Percentiles rank a stretch among this genome's conserved stretches.
These are phyloP conservation scores for Xestia ashworthii DNA, from an alignment of 2,888 invertebrate genomes.

Conservation along the genomic window DNA sequence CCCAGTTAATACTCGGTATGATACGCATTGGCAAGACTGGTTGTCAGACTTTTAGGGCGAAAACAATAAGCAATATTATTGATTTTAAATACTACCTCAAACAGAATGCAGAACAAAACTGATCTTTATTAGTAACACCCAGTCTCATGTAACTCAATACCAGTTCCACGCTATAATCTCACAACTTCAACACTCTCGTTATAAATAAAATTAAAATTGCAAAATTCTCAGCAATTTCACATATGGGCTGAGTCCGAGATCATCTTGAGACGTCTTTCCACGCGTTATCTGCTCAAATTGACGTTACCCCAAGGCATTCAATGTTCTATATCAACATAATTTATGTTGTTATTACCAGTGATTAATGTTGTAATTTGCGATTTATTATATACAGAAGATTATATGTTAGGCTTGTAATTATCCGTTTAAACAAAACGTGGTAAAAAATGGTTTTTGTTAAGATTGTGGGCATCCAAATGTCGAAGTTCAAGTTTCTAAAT, in stretches of 20 bases:
- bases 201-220: slow-evolving; percentile 91
- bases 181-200: slow-evolving; percentile 75
- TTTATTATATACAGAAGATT: slow-evolving; percentile 71
- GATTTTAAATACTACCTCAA: neutral
- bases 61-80: neutral
- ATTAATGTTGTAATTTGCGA: slow-evolving; percentile 86
- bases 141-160: neutral
- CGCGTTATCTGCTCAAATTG: slow-evolving; percentile 85
- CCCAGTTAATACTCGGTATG: too few relatives aligned
- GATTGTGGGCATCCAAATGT: slow-evolving; percentile 41
- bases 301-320: slow-evolving; percentile 82
- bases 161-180: slow-evolving; percentile 61
- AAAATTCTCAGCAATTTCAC: slow-evolving; percentile 90
- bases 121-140: neutral
- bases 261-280: slow-evolving; percentile 80
- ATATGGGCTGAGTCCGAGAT: slow-evolving; percentile 87
- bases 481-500: slow-evolving; percentile 35
- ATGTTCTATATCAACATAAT: slow-evolving; percentile 86
- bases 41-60: too few relatives aligned
- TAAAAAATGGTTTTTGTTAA: slow-evolving; percentile 41
- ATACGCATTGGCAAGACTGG: too few relatives aligned
- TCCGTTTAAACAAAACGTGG: slow-evolving; percentile 49
- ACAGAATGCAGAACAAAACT: neutral
- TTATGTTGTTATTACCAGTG: slow-evolving; percentile 86
- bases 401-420: slow-evolving; percentile 61